Evolutionary conservation across 2,797 vertebrate genomes (phyloP).

Genomic region (Malacoraja senta): DNA sequence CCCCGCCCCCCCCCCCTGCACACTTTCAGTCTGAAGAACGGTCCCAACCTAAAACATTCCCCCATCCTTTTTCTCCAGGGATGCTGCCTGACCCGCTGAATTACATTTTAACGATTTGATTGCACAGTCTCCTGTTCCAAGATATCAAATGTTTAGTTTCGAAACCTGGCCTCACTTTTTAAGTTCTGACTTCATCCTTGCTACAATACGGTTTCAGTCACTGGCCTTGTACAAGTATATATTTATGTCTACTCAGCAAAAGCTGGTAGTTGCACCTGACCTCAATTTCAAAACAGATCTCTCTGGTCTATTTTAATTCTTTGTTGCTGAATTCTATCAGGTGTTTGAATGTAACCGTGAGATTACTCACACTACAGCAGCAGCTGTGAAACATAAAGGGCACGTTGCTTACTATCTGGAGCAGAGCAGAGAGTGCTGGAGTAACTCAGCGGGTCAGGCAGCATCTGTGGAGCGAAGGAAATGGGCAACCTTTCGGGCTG

Average conservation of each 20-base stretch:
- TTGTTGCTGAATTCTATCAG: not conserved
- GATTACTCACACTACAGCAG: not conserved
- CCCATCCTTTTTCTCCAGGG: too few species aligned
- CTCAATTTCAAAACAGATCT: not conserved
- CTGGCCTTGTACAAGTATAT: not conserved
- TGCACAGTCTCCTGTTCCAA: not conserved
- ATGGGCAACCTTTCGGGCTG: too few species aligned
- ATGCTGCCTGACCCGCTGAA: too few species aligned
- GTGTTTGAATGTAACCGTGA: not conserved
- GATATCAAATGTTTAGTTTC: not conserved
- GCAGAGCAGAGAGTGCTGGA: too few species aligned
- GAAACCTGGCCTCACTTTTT: not conserved
- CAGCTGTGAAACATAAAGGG: not conserved
- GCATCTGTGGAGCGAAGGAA: too few species aligned
- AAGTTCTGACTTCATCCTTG: not conserved
- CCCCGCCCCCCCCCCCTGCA: too few species aligned
- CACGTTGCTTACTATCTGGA: not conserved
- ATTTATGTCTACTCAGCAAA: not conserved
- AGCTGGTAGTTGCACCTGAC: too few species aligned
- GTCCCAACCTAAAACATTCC: too few species aligned
- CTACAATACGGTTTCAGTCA: not conserved
- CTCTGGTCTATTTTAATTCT: not conserved
- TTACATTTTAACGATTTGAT: not conserved
- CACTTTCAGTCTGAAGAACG: too few species aligned
- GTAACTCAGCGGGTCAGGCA: too few species aligned